phyloP scores from a whole-genome alignment of 2,797 vertebrate genomes.

The Epinephelus awoara region DNA sequence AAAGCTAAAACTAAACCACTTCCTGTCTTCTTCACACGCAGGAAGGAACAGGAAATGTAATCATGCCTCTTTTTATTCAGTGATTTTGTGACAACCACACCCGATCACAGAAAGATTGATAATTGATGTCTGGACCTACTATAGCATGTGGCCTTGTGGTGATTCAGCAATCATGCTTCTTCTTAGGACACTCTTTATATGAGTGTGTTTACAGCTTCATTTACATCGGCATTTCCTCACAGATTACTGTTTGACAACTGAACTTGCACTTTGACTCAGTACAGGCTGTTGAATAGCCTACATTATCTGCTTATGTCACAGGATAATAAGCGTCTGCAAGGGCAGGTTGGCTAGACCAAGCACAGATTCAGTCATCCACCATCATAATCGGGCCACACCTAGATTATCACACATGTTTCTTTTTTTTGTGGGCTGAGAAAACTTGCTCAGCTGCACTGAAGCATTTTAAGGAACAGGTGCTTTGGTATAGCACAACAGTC shows the following conservation, averaged over 20 bases:
- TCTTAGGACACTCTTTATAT: not conserved
- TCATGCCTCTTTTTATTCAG: conserved; percentile 22
- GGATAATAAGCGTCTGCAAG: conserved; percentile 43
- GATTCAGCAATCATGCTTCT: not conserved
- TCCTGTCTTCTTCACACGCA: conserved; percentile 72
- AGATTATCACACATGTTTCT: conserved; percentile 11
- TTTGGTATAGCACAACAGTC: conserved; percentile 1
- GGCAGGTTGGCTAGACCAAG: conserved; percentile 13
- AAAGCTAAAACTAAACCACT: conserved; percentile 65
- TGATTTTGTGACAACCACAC: conserved; percentile 34
- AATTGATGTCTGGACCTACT: not conserved
- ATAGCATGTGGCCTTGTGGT: not conserved
- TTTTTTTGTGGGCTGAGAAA: conserved; percentile 6
- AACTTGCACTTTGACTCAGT: conserved; percentile 50
- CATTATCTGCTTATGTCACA: conserved; percentile 58
- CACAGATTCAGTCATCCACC: conserved; percentile 19
- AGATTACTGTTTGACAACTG: conserved; percentile 53
- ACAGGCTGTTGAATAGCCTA: conserved; percentile 20
- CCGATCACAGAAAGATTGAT: conserved; percentile 3
- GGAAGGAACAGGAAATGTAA: conserved; percentile 63
- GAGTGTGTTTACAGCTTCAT: conserved; percentile 4
- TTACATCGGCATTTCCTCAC: conserved; percentile 20
- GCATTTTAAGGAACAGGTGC: conserved; percentile 18
- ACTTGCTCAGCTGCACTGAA: not conserved
- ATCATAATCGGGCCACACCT: conserved; percentile 21